Evolutionary conservation across 2,113 vertebrate species (phyloP), one percentile per base, ranked within the genome.

Genomic region (Mesocricetus auratus): DNA sequence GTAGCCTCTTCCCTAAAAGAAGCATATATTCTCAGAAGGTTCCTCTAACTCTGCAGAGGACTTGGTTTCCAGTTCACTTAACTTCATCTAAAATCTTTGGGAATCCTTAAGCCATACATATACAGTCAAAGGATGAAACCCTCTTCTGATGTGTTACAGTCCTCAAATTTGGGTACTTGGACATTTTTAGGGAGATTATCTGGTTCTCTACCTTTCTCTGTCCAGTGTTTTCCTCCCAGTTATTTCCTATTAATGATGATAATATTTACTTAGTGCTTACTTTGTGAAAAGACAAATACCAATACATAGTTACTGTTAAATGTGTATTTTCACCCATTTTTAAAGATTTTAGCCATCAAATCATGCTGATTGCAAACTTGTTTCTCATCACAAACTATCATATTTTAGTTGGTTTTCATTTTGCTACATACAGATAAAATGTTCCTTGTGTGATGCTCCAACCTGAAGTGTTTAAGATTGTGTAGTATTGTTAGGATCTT

Each of bases 241-340:
- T 91, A 42, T 47, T 17, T 42, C 77, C 11, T 93, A 22, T 47
- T 58, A 89, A 47, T 83, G 36, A 39, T 45, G 64, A n/a, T n/a
- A n/a, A 58, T 86, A 92, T 74, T 89, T 88, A 50, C 68, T 89
- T 90, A 60, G 21, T 89, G 73, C 39, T 81, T 91, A 11, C 36
- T 94, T 0, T 91, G 53, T 85, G 83, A n/a, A 79, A 91, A 90
- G 81, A 62, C 21, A 42, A 62, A 2, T 87, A 9, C 47, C 74
- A 1, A 26, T 81, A 86, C 7, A 22, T 50, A 93, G 77, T 69
- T 53, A 42, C 9, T 85, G 1, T 75, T 77, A 56, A 36, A 79
- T 79, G 29, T 7, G 22, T 29, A 31, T 77, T 81, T n/a, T 56
- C 33, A 81, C 29, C 8, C 19, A 47, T 8, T 74, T 74, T 42